Evolutionary conservation across 2,888 invertebrate genomes (phyloP), one percentile per base, ranked within the genome.

Genomic region (Temnothorax unifasciatus): DNA sequence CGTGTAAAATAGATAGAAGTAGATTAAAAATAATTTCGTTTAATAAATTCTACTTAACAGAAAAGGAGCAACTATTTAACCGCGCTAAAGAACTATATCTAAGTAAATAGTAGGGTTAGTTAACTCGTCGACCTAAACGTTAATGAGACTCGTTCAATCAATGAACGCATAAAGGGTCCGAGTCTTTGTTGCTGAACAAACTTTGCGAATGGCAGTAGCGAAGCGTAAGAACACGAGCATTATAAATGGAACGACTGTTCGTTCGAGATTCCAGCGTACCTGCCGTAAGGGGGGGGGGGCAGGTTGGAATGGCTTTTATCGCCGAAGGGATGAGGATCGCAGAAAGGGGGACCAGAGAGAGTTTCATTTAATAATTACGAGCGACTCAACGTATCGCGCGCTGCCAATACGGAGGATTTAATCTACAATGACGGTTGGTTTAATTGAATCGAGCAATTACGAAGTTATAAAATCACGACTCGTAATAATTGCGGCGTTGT

Each of bases 401-500:
- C 47, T 54, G 47, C 47, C 79, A 59, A 79, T 79, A 59, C 47
- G 73, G 47, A 47, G 74, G 34, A 81, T 81, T 81, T 81, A 81
- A 71, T 81, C 73, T 81, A 59, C 77, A 77, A 54, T 71, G 73
- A 81, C 74, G 73, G 47, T 61, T 47, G 79, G 74, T 81, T 81
- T 81, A 81, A 81, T 81, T 79, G 79, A 79, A 79, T 79, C 21
- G 71, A 79, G 79, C 59, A 79, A 79, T 79, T 71, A 79, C 71
- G 38, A 59, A 71, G 79, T 79, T 81, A 81, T 61, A 81, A 71
- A 81, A 81, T 81, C 79, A 71, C 73, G 79, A 47, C 34, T 81
- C 73, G 59, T 73, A 59, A 81, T 81, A 71, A 81, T 71, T 47
- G 79, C 57, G 59, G 79, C 57, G 47, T 69, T 59, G 79, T 81